Evolutionary conservation across 2,888 invertebrate genomes (phyloP).

Genomic region (Loripinus fragilis): DNA sequence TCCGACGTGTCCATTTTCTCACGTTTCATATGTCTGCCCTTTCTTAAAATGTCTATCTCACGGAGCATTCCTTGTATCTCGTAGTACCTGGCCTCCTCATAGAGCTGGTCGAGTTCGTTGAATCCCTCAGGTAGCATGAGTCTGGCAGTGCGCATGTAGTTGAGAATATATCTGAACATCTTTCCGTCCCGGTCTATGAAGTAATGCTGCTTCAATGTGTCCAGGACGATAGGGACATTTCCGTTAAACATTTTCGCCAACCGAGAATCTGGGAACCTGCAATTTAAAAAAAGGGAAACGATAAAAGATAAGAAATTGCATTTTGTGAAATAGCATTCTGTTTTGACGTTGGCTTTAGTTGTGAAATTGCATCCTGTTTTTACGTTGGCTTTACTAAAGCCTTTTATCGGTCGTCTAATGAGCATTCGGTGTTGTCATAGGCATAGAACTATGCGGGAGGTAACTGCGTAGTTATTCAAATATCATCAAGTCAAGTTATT

Average conservation of each 20-base stretch:
- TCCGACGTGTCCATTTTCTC: conserved; percentile 65
- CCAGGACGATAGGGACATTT: conserved; percentile 96
- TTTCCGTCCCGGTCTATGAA: conserved; percentile 99
- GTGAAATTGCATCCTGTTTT: too few species aligned
- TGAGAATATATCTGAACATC: conserved; percentile 98
- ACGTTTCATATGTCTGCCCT: conserved; percentile 60
- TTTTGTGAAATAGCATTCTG: too few species aligned
- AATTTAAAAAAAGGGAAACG: conserved; percentile 28
- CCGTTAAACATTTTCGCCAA: conserved; percentile 97
- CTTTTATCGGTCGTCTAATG: too few species aligned
- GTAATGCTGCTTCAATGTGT: conserved; percentile 98
- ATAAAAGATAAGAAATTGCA: too few species aligned
- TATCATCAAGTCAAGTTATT: too few species aligned
- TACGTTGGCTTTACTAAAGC: too few species aligned
- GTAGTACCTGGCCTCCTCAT: conserved; percentile 96
- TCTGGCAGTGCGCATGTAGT: conserved; percentile 96
- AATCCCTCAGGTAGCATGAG: conserved; percentile 95
- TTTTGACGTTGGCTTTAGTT: too few species aligned
- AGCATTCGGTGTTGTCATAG: too few species aligned
- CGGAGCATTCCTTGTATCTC: conserved; percentile 88
- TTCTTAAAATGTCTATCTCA: conserved; percentile 74
- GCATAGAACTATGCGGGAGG: too few species aligned
- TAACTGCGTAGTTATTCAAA: too few species aligned
- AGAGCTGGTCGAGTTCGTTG: conserved; percentile 92
- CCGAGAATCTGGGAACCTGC: conserved; percentile 95